Conservation (phyloP, 2,113 vertebrate genomes). For the Oceanodroma tethys region DNA sequence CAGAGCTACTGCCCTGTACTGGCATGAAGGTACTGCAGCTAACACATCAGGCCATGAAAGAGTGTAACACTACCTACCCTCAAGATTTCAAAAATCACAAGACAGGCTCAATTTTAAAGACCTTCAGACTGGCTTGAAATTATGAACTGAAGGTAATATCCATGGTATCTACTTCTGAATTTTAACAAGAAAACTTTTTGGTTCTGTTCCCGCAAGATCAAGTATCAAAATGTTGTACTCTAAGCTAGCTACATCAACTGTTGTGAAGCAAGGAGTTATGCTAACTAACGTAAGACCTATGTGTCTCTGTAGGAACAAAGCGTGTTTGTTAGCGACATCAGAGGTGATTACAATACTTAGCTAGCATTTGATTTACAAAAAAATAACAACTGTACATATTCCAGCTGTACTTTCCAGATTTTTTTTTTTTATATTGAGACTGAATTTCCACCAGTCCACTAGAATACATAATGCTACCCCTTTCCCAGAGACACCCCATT, state of each 20-base stretch:
- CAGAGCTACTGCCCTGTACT: neutral
- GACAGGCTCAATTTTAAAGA: neutral
- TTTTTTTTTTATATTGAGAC: neutral
- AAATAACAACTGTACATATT: neutral
- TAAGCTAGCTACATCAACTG: neutral
- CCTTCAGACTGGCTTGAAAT: neutral
- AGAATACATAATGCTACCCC: neutral
- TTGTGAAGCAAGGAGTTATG: neutral
- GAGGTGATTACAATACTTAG: neutral
- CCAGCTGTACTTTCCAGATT: neutral
- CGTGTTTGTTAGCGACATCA: neutral
- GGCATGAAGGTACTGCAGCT: neutral
- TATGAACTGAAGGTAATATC: neutral
- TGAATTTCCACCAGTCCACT: neutral
- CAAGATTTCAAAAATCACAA: neutral
- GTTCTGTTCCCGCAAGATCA: neutral
- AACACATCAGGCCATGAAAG: neutral
- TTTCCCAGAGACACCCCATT: neutral
- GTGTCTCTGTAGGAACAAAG: neutral
- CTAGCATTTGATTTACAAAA: neutral
- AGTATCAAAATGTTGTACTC: neutral
- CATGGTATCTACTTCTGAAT: neutral
- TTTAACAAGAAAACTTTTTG: neutral
- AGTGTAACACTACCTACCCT: no score
- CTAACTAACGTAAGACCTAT: neutral